A percentile compares a stretch with the other conserved stretches of the same genome.
These are phyloP conservation scores for Petromus typicus DNA, from an alignment of 2,113 vertebrate genomes.

Conservation along the genomic window DNA sequence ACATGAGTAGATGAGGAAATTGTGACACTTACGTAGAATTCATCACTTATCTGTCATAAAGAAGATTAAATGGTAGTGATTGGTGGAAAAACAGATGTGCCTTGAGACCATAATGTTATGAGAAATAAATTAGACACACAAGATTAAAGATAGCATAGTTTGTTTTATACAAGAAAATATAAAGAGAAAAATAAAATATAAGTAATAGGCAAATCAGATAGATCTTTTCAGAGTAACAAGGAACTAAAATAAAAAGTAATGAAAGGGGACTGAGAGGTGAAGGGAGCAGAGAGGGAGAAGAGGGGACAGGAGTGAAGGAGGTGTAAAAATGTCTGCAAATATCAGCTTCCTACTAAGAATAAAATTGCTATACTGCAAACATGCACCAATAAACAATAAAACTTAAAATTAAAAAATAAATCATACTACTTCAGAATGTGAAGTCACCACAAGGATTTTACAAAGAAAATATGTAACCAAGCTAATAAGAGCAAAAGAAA, in stretches of 20 bases:
- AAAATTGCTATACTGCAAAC: background rate
- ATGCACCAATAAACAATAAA: background rate
- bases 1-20: background rate
- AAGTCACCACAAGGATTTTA: background rate
- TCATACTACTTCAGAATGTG: background rate
- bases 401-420: background rate
- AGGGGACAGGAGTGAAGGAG: background rate
- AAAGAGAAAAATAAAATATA: background rate
- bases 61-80: background rate
- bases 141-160: background rate
- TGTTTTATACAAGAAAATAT: background rate
- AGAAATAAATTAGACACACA: background rate
- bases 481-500: background rate
- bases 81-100: background rate
- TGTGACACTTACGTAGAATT: background rate
- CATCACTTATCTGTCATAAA: background rate
- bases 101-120: background rate
- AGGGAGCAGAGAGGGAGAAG: background rate
- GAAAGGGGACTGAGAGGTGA: fast-evolving
- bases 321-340: background rate
- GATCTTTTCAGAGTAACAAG: background rate
- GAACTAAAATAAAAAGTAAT: background rate
- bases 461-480: background rate
- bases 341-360: background rate
- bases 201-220: background rate